Evolutionary conservation across 2,888 invertebrate species (phyloP), one percentile per base, ranked within the genome.

Genomic region (Diaperis boleti): DNA sequence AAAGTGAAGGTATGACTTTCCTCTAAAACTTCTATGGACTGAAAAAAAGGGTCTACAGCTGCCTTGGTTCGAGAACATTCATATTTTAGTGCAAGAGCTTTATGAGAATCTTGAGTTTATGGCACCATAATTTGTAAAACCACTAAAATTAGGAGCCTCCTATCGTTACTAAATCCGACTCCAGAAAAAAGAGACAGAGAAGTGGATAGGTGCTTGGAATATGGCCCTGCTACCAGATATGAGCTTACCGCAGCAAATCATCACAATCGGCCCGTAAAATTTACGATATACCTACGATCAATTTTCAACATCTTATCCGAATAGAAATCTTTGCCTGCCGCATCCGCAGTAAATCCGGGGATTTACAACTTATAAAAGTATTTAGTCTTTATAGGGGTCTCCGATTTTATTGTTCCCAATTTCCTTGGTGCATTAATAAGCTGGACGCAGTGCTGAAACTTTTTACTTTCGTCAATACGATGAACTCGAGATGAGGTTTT

Each of bases 161-260:
- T 6, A 33, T 3, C 6, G 35, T 26, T 26, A 5, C 26, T 26
- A 26, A n/a, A n/a, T n/a, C n/a, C n/a, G n/a, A 26, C 26, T 26
- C 26, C 1, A 26, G 26, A 22, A 22, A 22, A 22, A 7, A 22
- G 22, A 49, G 15, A 31, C 1, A 13, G n/a, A 18, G n/a, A 26
- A 26, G 8, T 37, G 11, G 14, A n/a, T 20, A 33, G 33, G 14
- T 39, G 17, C 44, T 44, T 20, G 10, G 26, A 29, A 18, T 3
- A 13, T 45, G n/a, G 45, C 45, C 20, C n/a, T 18, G 17, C 29
- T 29, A 6, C 11, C 17, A 15, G 49, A 26, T 47, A 47, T 31
- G n/a, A 22, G 57, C 57, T 47, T 59, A 59, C 42, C 41, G 15
- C 50, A 50, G 59, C 59, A 59, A 54, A 44, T 61, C 22, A 59